phyloP scores from a whole-genome alignment of 1,140 invertebrate species.

The Penaeus chinensis region DNA sequence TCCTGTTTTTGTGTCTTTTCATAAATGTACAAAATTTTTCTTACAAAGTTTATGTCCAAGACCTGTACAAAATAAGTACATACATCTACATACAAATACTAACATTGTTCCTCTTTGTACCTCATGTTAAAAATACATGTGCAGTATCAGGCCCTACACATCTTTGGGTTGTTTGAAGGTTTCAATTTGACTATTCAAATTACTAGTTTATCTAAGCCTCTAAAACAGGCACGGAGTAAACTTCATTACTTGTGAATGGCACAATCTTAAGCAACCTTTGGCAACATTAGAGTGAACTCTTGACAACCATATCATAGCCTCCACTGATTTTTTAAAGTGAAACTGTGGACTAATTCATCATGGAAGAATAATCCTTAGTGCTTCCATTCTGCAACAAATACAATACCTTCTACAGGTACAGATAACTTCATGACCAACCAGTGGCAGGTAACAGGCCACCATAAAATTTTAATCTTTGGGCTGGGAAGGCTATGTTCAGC shows the following conservation, averaged over 20 bases:
- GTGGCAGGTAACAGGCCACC: too few species aligned
- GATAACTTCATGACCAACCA: too few species aligned
- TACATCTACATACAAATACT: conserved; percentile 52
- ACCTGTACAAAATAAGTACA: conserved; percentile 60
- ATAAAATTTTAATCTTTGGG: too few species aligned
- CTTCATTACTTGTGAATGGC: conserved; percentile 27
- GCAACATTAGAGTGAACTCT: conserved; percentile 21
- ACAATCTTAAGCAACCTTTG: conserved; percentile 52
- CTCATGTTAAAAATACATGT: conserved; percentile 36
- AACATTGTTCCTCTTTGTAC: conserved; percentile 47
- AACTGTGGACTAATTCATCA: not conserved
- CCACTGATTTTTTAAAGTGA: not conserved
- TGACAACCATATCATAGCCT: conserved; percentile 34
- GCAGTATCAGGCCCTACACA: conserved; percentile 40
- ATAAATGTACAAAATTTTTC: conserved; percentile 57
- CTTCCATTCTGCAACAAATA: too few species aligned
- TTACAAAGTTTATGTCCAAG: conserved; percentile 38
- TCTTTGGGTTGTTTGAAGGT: conserved; percentile 44
- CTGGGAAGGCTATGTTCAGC: too few species aligned
- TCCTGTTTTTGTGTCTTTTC: conserved; percentile 32
- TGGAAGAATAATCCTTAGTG: not conserved
- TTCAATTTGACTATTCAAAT: not conserved
- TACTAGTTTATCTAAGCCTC: conserved; percentile 6
- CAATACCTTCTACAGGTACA: too few species aligned
- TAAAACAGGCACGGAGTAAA: conserved; percentile 11